Base-by-base conservation (phyloP, 2,888 invertebrate species). In the Timema cristinae region DNA sequence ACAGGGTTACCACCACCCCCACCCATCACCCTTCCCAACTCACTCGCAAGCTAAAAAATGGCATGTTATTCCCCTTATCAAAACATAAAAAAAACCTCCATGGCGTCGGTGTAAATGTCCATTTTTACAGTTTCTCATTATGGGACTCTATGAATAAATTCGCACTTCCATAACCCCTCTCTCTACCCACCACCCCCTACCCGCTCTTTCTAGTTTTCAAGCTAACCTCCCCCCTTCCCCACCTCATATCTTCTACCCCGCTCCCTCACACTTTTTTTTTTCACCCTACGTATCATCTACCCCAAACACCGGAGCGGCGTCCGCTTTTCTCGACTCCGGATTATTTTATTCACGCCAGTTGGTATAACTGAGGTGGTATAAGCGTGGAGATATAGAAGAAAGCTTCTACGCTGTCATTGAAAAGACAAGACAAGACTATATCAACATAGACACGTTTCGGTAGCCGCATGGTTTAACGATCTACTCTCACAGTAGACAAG, bases 111-210 rank as follows among this genome's bases (percentile, higher is more conserved):
- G 81, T 80, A 83, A 84, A 84, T 83, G 84, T 82, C 82, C 83
- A 84, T 84, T 84, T 84, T 84, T 84, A 83, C 83, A 82, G 83
- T 83, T 83, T 84, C 84, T 84, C 83, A 84, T 84, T 84, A 84
- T 83, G 82, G 82, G 81, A 82, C 80, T 83, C 84, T 83, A 84
- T 84, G 84, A 84, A 84, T 84, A 84, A 84, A 84, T 84, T 84
- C 83, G 83, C 83, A 84, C 83, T 84, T 83, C 81, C 32, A 32
- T 32, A 32, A 1, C 32, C 32, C 32, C 32, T 32, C 32, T 32
- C n/a, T n/a, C n/a, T n/a, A n/a, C n/a, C n/a, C n/a, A n/a, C n/a
- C n/a, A 32, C 32, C 1, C 32, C 32, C 32, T n/a, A n/a, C 32
- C 4, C 32, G 32, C 2, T 32, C 32, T 4, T 32, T 32, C 32